Percentiles rank a stretch among this genome's conserved stretches.
phyloP scores from a whole-genome alignment of 1,140 invertebrate species.

The Calephelis virginiensis region DNA sequence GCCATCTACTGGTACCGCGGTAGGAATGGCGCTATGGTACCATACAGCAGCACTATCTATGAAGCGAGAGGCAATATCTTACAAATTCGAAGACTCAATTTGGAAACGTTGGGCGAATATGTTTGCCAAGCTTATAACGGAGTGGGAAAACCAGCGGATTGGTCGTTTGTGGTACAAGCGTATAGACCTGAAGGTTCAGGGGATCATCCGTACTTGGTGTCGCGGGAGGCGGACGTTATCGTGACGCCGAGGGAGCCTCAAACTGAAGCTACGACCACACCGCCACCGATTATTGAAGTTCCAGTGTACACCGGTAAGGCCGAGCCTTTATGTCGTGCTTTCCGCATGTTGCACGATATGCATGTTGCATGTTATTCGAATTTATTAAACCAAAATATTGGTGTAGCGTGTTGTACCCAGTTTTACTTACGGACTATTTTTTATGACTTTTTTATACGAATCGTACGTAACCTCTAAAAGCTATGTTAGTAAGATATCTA shows the following conservation, averaged over 20 bases:
- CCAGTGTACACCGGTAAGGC: slow-evolving; percentile 59
- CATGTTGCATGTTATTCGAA: slow-evolving; percentile 22
- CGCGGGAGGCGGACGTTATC: slow-evolving; percentile 34
- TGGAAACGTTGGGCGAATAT: slow-evolving; percentile 88
- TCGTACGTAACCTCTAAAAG: no score
- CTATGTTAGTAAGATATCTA: no score
- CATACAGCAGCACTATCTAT: slow-evolving; percentile 84
- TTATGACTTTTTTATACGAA: no score
- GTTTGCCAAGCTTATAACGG: slow-evolving; percentile 93
- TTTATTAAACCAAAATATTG: not conserved
- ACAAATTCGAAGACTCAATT: slow-evolving; percentile 84
- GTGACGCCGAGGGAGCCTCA: slow-evolving; percentile 33
- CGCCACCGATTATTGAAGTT: slow-evolving; percentile 38
- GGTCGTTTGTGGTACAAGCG: slow-evolving; percentile 85
- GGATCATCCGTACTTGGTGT: slow-evolving; percentile 55
- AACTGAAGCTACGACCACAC: slow-evolving; percentile 37
- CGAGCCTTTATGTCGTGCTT: slow-evolving; percentile 21
- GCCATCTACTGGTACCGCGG: slow-evolving; percentile 92
- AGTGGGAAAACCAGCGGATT: slow-evolving; percentile 85
- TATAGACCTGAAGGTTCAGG: slow-evolving; percentile 80
- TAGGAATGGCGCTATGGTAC: slow-evolving; percentile 81
- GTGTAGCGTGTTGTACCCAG: no score
- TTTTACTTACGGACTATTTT: no score
- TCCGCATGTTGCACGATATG: slow-evolving; percentile 33
- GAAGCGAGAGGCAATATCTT: slow-evolving; percentile 87